phyloP scores from a whole-genome alignment of 35 echinoderm and acorn worm species.

The Lytechinus pictus region DNA sequence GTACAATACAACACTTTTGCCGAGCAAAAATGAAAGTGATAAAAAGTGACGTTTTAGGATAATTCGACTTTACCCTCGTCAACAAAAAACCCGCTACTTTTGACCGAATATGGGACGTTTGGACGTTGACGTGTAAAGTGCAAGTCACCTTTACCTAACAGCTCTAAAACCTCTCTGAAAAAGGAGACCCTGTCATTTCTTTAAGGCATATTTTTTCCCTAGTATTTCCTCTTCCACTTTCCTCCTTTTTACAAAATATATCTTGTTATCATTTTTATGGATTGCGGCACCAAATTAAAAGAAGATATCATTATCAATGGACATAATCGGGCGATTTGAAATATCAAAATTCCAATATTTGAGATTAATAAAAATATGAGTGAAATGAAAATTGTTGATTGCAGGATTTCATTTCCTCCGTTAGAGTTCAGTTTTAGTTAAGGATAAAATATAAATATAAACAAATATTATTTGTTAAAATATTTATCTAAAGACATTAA shows the following conservation, averaged over 20 bases:
- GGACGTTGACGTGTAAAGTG: not conserved
- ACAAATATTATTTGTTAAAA: no score
- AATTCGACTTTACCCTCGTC: slow-evolving; percentile 10
- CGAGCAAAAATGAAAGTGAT: slow-evolving; percentile 7
- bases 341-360: no score
- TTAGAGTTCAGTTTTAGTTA: no score
- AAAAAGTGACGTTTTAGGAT: slow-evolving; percentile 30
- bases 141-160: not conserved
- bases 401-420: no score
- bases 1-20: slow-evolving; percentile 9
- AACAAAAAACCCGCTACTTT: not conserved
- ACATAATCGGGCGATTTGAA: no score
- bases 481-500: no score
- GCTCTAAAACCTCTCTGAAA: not conserved
- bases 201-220: not conserved
- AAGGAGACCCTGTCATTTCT: not conserved
- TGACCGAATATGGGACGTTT: not conserved
- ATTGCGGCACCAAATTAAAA: no score
- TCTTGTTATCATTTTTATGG: no score
- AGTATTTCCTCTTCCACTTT: not conserved
- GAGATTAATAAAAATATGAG: no score
- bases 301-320: no score
- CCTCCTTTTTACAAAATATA: not conserved
- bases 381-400: no score
- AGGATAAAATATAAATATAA: no score